Base-by-base conservation (phyloP, 2,113 vertebrate genomes). In the Xiphophorus hellerii region DNA sequence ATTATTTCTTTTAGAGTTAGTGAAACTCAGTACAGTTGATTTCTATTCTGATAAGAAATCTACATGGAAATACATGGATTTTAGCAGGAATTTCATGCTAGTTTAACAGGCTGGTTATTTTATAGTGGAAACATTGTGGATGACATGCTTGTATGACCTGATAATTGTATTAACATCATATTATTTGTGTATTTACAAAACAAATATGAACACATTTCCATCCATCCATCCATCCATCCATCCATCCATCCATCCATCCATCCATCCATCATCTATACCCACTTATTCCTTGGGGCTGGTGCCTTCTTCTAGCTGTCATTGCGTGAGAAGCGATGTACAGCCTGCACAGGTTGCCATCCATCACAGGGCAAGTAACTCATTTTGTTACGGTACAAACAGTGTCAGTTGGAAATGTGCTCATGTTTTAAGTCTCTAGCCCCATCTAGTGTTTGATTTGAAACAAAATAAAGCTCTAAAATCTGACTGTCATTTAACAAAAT, bases 381-480 rank as follows among this genome's bases (percentile, higher is more conserved):
- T 48, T 48, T 22, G 51, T 58, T 9, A 58, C 1, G 7, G 22
- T 5, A 6, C 25, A 35, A 25, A 22, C 2, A 8, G 66, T 22
- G 48, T 69, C 54, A 69, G 37, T 37, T 70, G 15, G 29, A 60
- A 9, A 31, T 37, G 0, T 20, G 11, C 9, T 30, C 17, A 0
- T 17, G 63, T 44, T 14, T 33, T 77, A 37, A 68, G 29, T 17
- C 85, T 86, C 51, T 77, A 68, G 77, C 85, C 35, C 90, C 90
- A 78, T 66, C 88, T 90, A 22, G 71, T 89, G 90, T 74, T 80
- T 35, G 2, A 60, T 28, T 48, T 10, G 11, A 15, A 71, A 4
- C 62, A 22, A 68, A 69, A 44, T 2, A 25, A 25, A 62, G 28
- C 51, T 58, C 7, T 27, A 14, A 20, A 71, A 63, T 1, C 8